Evolutionary conservation across 2,888 invertebrate genomes (phyloP), one percentile per base, ranked within the genome.

Genomic region (Belgica antarctica): DNA sequence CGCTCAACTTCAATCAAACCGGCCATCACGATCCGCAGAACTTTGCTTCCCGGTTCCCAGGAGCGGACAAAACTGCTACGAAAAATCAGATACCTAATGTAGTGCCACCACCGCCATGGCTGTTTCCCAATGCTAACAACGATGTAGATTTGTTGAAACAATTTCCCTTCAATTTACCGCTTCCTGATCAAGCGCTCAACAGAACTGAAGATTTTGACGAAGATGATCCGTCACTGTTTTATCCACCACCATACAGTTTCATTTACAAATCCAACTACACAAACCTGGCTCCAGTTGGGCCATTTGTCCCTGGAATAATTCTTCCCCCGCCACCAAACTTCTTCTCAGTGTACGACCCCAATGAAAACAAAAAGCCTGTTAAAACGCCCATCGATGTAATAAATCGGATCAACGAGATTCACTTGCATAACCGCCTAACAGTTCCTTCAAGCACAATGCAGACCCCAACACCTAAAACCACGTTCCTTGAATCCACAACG

Each of bases 191-290:
- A 78, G 82, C 82, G 80, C 72, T 74, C 25, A 89, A 88, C 81
- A 84, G 85, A 74, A 85, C 88, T 72, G 90, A 90, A 77, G 86
- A 87, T 74, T 87, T 89, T 81, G 92, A 92, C 83, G 92, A 91
- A 82, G 93, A 94, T 81, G 93, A 94, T 84, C 92, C 92, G 76
- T 91, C 92, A 74, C 87, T 93, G 70, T 94, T 92, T 77, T 92
- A 94, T 84, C 93, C 93, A 76, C 93, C 93, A 76, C 92, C 92
- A 12, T 94, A 94, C 83, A 92, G 90, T 80, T 91, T 91, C 83
- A 88, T 89, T 74, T 92, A 89, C 80, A 87, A 85, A 77, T 86
- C 84, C 77, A 90, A 90, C 77, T 92, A 92, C 80, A 84, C 88
- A 47, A 85, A 84, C 75, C 78, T 82, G 10, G 91, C 93, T 34